Percentiles rank a stretch among this genome's conserved stretches.
Evolutionary conservation across 2,888 invertebrate genomes (phyloP).

Genomic region (Pseudolycoriella hygida): DNA sequence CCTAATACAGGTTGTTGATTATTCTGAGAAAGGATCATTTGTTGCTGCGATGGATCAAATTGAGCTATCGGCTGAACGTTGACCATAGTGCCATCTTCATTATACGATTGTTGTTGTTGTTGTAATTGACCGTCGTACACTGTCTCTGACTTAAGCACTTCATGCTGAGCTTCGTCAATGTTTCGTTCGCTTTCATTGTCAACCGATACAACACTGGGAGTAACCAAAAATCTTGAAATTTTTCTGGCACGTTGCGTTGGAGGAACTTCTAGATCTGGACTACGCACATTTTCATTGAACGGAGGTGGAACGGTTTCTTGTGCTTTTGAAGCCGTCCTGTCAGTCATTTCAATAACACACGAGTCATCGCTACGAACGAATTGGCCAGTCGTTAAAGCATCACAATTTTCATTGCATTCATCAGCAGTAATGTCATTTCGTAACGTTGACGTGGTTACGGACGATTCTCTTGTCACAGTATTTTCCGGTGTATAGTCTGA

Average conservation of each 20-base stretch:
- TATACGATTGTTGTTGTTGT: neutral
- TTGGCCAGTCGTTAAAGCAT: too few species aligned
- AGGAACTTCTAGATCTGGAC: neutral
- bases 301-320: constrained; percentile 11
- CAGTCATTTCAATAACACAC: neutral
- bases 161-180: neutral
- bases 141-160: neutral
- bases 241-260: constrained; percentile 42
- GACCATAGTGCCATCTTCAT: neutral
- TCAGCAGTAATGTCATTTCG: neutral
- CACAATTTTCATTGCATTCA: neutral
- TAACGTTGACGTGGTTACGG: constrained; percentile 1
- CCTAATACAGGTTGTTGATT: constrained; percentile 11
- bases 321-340: constrained; percentile 1
- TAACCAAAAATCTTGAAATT: constrained; percentile 66
- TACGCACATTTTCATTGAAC: neutral
- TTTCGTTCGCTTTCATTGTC: too few species aligned
- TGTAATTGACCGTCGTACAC: neutral
- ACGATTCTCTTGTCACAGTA: constrained; percentile 23
- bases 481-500: constrained; percentile 37
- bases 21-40: constrained; percentile 8
- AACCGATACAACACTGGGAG: constrained; percentile 45
- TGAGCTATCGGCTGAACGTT: neutral
- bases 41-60: neutral
- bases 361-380: neutral